Evolutionary conservation across 2,113 vertebrate genomes (phyloP), one percentile per base, ranked within the genome.

Genomic region (Hyaena hyaena): DNA sequence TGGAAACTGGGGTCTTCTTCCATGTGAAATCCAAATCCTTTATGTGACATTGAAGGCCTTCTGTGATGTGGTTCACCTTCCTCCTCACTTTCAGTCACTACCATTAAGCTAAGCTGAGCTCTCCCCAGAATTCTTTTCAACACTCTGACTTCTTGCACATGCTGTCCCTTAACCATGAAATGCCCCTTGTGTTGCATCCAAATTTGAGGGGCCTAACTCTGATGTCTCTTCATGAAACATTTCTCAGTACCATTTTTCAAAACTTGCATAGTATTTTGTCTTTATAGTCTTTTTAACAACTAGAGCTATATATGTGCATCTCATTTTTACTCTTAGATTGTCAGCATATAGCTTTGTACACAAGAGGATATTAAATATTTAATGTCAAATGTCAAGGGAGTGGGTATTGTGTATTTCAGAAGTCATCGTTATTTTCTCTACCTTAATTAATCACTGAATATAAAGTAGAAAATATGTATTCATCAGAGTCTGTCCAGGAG

Each of bases 381-480:
- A 83, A 74, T 95, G 28, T 74, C 21, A 61, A 23, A n/a, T 97
- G 87, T 58, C n/a, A 65, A 69, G 16, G 24, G 55, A 76, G 28
- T 33, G 28, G 24, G 48, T 82, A 79, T 90, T 87, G 28, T 19
- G 12, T 69, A 91, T 93, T 96, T 97, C 58, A 50, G 43, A 93
- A 65, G 11, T 80, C 48, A 55, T 86, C 31, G 95, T 90, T 93
- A 77, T 86, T 96, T 93, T 85, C 69, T 79, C 31, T 96, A 3
- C 94, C 11, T 96, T 96, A 58, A 63, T 71, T 77, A 50, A 26
- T 76, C 50, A 94, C 24, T 95, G 63, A 88, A 68, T 65, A 35
- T 81, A 43, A 90, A 87, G 26, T 66, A 87, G 68, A 58, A 88
- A 90, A 68, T 66, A 31, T 14, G 71, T 95, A 66, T 83, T 82